Evolutionary conservation across 2,888 invertebrate species (phyloP).

Genomic region (Mycalesis mineus): DNA sequence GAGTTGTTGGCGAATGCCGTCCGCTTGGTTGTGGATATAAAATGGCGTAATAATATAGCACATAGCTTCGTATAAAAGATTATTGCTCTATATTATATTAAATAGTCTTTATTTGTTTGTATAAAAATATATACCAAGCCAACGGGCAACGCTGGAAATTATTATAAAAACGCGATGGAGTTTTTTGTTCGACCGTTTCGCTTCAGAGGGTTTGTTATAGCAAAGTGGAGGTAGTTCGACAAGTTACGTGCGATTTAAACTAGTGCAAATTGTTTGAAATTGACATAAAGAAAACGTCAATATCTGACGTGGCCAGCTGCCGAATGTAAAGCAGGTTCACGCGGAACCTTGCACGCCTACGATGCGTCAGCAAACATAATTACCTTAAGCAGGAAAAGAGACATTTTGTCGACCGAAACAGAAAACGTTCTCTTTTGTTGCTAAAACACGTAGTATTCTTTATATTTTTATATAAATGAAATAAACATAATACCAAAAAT

Average conservation of each 20-base stretch:
- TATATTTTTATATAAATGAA: too few species aligned
- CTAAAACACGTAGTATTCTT: too few species aligned
- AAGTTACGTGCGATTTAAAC: constrained; percentile 18
- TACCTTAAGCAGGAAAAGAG: too few species aligned
- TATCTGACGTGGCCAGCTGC: too few species aligned
- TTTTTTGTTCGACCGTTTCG: constrained; percentile 11
- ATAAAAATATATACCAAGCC: constrained; percentile 27
- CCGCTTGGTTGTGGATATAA: constrained; percentile 20
- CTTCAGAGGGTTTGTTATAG: constrained; percentile 18
- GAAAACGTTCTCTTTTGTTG: too few species aligned
- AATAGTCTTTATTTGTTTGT: constrained; percentile 9
- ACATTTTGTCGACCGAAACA: too few species aligned
- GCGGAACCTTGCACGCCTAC: too few species aligned
- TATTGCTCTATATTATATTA: constrained; percentile 4
- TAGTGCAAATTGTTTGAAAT: constrained; percentile 10
- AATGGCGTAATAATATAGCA: constrained; percentile 21
- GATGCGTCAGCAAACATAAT: too few species aligned
- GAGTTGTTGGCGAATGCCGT: constrained; percentile 13
- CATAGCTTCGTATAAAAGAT: constrained; percentile 23
- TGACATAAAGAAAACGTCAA: too few species aligned
- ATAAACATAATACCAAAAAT: too few species aligned
- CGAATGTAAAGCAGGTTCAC: too few species aligned
- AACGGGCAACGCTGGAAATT: constrained; percentile 17
- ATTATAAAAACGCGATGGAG: constrained; percentile 6
- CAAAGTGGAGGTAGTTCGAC: constrained; percentile 13